Evolutionary conservation across 1,140 invertebrate genomes (phyloP).

Genomic region (Ceratitis capitata): DNA sequence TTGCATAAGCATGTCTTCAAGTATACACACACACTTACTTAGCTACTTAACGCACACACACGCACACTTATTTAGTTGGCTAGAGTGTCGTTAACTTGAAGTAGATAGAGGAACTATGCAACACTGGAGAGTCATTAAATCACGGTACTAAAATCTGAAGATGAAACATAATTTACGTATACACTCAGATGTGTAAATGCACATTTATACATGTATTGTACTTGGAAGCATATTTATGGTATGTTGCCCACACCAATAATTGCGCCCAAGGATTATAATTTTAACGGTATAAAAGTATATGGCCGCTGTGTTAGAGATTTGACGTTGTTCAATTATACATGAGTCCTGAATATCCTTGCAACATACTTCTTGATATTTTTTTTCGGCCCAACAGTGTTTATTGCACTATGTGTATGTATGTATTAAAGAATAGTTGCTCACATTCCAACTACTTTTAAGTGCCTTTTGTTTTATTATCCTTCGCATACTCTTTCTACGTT

Average conservation of each 20-base stretch:
- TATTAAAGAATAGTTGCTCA: too few species aligned
- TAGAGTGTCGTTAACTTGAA: slow-evolving; percentile 4
- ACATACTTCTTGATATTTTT: background rate
- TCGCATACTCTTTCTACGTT: background rate
- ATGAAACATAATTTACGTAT: background rate
- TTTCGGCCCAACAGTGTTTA: background rate
- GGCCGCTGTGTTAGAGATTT: background rate
- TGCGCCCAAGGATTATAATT: background rate
- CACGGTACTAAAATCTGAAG: background rate
- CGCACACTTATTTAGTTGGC: background rate
- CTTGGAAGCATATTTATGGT: background rate
- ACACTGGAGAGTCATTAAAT: slow-evolving; percentile 32
- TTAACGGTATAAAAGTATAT: background rate
- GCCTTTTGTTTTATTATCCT: background rate
- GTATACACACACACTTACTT: background rate
- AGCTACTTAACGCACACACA: background rate
- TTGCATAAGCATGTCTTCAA: slow-evolving; percentile 7
- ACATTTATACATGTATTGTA: background rate
- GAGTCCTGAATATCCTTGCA: background rate
- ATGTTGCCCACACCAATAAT: background rate
- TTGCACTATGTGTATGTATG: background rate
- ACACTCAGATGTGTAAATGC: background rate
- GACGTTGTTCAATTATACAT: too few species aligned
- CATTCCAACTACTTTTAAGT: background rate
- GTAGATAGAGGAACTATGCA: background rate